Conservation (phyloP, 1,140 invertebrate genomes). For the Watersipora subatra region DNA sequence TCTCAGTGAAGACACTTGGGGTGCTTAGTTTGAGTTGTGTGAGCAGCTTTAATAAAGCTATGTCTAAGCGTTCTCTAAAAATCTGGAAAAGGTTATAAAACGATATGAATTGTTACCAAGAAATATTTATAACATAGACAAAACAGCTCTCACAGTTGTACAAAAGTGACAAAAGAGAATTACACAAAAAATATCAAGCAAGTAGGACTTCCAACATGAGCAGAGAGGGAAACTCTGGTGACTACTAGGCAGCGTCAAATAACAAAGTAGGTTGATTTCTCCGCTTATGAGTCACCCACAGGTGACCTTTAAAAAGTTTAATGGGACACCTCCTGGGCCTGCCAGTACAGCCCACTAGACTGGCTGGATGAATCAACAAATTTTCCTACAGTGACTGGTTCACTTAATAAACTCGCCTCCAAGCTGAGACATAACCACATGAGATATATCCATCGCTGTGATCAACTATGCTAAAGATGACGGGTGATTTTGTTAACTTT, state of each 20-base stretch:
- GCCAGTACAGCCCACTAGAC: slow-evolving; percentile 31
- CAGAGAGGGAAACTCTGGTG: slow-evolving; percentile 11
- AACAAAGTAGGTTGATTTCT: background rate
- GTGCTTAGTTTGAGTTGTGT: slow-evolving; percentile 30
- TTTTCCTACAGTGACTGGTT: slow-evolving; percentile 1
- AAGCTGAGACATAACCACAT: slow-evolving; percentile 24
- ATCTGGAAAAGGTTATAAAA: slow-evolving; percentile 7
- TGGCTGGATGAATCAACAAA: slow-evolving; percentile 37
- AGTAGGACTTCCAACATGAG: slow-evolving; percentile 11
- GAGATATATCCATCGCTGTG: slow-evolving; percentile 16
- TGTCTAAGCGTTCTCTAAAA: slow-evolving; percentile 10
- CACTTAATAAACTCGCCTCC: slow-evolving; percentile 8
- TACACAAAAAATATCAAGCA: slow-evolving; percentile 11
- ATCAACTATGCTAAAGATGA: slow-evolving; percentile 13
- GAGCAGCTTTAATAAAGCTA: slow-evolving; percentile 37
- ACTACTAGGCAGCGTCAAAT: slow-evolving; percentile 11
- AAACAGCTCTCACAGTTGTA: slow-evolving; percentile 13
- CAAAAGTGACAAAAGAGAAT: slow-evolving; percentile 12
- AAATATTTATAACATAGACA: slow-evolving; percentile 16
- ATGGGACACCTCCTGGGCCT: slow-evolving; percentile 27
- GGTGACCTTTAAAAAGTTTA: slow-evolving; percentile 17
- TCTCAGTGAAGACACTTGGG: slow-evolving; percentile 22
- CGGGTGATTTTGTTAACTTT: slow-evolving; percentile 12
- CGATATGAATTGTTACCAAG: slow-evolving; percentile 6
- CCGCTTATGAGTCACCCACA: slow-evolving; percentile 13